A percentile compares a stretch with the other conserved stretches of the same genome.
These are phyloP conservation scores for Gambelia wislizenii DNA, from an alignment of 2,797 vertebrate species.

Conservation along the genomic window DNA sequence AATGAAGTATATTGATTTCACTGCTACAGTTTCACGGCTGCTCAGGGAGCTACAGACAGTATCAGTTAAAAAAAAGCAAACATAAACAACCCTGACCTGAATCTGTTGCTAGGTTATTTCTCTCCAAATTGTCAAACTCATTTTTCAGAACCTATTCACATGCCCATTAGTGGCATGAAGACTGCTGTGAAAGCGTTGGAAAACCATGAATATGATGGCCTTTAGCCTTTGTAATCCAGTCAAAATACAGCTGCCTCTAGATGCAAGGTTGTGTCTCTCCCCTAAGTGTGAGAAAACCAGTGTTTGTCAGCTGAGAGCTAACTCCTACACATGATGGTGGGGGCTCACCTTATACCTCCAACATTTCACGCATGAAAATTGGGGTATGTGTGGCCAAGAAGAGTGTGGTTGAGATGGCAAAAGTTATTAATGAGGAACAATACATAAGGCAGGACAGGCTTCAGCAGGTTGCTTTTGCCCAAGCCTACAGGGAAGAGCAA, in stretches of 20 bases:
- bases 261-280: background rate
- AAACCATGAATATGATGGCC: background rate
- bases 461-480: no score
- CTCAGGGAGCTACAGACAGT: background rate
- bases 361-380: no score
- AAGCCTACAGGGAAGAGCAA: no score
- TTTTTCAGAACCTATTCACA: background rate
- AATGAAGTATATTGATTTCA: slow-evolving; percentile 9
- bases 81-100: background rate
- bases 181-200: background rate
- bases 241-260: background rate
- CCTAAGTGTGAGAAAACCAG: background rate
- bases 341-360: background rate
- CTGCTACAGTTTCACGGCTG: background rate
- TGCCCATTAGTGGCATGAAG: background rate
- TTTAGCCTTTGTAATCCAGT: background rate
- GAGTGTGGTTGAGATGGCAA: no score
- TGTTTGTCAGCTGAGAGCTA: background rate
- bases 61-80: background rate
- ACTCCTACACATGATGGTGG: background rate
- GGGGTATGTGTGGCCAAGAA: no score
- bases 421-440: no score
- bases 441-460: no score
- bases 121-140: background rate
- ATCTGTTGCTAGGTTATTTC: slow-evolving; percentile 4